Base-by-base conservation (phyloP, 2,888 invertebrate species). In the Lochmaea crataegi region DNA sequence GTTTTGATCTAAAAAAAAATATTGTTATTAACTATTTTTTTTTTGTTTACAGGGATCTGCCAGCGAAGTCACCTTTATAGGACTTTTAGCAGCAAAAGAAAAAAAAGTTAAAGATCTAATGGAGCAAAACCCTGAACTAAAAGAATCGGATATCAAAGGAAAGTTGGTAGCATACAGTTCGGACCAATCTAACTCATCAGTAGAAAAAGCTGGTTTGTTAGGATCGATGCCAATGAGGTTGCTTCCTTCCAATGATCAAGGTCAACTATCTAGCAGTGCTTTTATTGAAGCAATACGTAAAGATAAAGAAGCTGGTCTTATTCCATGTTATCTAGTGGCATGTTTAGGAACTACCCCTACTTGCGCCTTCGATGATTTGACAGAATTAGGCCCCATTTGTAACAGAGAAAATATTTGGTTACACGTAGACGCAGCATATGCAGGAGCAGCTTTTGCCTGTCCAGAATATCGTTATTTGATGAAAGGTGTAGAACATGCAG, bases 371-470 rank as follows among this genome's bases (percentile, higher is more conserved):
- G 99, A 99, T 85, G 93, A 94, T 77, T 87, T 99, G n/a, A 88
- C 91, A 42, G 95, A 96, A 85, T 85, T 99, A 56, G 97, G 96
- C 0, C 92, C 92, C 9, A 90, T 98, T 48, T 97, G 98, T 83
- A 88, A 91, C 58, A 87, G 91, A 80, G 89, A 92, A 78, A 88
- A 91, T 41, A 87, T 98, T 1, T 99, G 98, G 98, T 88, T 98
- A 16, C 99, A 99, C 84, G 92, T 98, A 1, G 99, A 99, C 84
- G 98, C 98, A 0, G 98, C 98, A 0, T 99, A 99, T 85, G 98
- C 98, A 1, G 95, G 98, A 0, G 92, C 94, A 7, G 96, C 96
- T 0, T 94, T 98, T 82, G 91, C 95, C 65, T 96, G 98, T 82
- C 97, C 97, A 0, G 99, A 99, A 87, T 96, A 93, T 85, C 91